Percentiles rank a stretch among this genome's conserved stretches.
Evolutionary conservation across 1,140 invertebrate species (phyloP).

Genomic region (Scaptomyza montana): DNA sequence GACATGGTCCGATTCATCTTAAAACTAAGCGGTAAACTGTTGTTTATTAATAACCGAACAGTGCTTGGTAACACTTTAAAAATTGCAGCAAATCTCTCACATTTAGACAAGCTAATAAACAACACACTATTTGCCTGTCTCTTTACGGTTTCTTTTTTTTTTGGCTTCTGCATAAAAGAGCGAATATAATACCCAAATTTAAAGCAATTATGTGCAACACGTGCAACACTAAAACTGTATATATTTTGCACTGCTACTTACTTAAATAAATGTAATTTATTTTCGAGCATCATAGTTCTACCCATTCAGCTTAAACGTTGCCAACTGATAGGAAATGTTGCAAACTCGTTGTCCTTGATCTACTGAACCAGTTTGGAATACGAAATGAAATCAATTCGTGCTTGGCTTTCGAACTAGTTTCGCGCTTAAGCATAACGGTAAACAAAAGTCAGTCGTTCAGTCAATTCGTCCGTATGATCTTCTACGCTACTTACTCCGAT

Average conservation of each 20-base stretch:
- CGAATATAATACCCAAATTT: no score
- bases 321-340: neutral
- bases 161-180: no score
- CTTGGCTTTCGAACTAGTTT: slow-evolving; percentile 27
- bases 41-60: neutral
- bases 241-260: no score
- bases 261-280: neutral
- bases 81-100: neutral
- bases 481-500: slow-evolving; percentile 13
- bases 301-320: neutral
- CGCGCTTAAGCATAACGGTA: slow-evolving; percentile 14
- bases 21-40: neutral
- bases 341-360: slow-evolving; percentile 36
- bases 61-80: neutral
- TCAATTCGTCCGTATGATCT: neutral
- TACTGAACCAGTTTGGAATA: slow-evolving; percentile 9
- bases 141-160: neutral
- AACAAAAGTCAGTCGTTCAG: slow-evolving; percentile 5
- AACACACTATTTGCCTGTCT: neutral
- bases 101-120: neutral
- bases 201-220: no score
- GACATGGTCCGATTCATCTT: neutral
- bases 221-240: no score
- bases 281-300: neutral
- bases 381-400: slow-evolving; percentile 1